Evolutionary conservation across 2,113 vertebrate species (phyloP).

Genomic region (Rhegmatorhina hoffmannsi): DNA sequence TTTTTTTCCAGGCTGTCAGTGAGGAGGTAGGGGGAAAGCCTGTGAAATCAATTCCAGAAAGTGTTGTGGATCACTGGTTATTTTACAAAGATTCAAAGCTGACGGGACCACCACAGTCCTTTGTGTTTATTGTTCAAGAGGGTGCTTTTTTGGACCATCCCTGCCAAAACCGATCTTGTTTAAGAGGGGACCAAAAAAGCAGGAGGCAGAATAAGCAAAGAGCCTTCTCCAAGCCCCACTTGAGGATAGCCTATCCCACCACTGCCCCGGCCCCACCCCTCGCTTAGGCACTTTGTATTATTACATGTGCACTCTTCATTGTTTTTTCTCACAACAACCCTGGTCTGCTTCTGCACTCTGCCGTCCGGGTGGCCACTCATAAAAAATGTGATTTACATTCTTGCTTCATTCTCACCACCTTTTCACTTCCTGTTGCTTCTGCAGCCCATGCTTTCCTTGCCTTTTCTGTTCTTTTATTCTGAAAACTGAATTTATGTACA

Average conservation of each 20-base stretch:
- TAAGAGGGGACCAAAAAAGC: neutral
- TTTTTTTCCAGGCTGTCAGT: slow-evolving; percentile 9
- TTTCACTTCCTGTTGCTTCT: slow-evolving; percentile 83
- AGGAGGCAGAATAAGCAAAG: slow-evolving; percentile 25
- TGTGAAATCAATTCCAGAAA: slow-evolving; percentile 74
- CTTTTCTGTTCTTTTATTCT: slow-evolving; percentile 59
- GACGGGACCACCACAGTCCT: slow-evolving; percentile 85
- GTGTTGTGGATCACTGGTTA: slow-evolving; percentile 76
- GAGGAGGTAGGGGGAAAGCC: neutral
- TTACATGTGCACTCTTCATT: slow-evolving; percentile 88
- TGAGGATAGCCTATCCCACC: slow-evolving; percentile 59
- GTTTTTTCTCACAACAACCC: slow-evolving; percentile 92
- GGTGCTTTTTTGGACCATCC: slow-evolving; percentile 75
- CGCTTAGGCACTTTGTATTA: slow-evolving; percentile 82
- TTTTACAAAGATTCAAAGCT: slow-evolving; percentile 77
- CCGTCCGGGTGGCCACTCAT: slow-evolving; percentile 91
- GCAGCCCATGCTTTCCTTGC: slow-evolving; percentile 79
- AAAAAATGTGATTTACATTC: slow-evolving; percentile 88
- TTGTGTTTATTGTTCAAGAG: slow-evolving; percentile 86
- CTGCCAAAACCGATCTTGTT: slow-evolving; percentile 33
- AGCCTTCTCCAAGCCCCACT: neutral
- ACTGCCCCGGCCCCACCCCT: neutral
- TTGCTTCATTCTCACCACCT: slow-evolving; percentile 80
- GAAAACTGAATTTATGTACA: neutral
- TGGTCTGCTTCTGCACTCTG: slow-evolving; percentile 74